Conservation (phyloP, 2,797 vertebrate species). For the Platalea minor region DNA sequence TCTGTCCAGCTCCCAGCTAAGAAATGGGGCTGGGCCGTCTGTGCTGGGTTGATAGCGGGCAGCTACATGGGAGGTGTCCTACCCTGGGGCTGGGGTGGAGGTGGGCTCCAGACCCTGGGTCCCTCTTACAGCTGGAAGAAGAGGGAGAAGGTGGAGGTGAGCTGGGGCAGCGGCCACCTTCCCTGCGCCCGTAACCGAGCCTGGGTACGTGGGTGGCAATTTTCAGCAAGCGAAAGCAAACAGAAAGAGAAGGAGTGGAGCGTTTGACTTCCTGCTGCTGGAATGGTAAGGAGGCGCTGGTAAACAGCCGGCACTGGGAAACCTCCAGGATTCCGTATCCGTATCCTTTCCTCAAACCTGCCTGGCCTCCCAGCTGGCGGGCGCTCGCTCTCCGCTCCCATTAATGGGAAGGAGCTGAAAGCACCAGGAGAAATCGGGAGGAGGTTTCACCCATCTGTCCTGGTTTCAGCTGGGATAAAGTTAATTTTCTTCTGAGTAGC, state of each 20-base stretch:
- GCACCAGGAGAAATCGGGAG: not conserved
- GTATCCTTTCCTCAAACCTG: not conserved
- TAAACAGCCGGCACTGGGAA: not conserved
- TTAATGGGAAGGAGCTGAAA: not conserved
- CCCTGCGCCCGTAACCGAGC: not conserved
- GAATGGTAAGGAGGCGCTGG: not conserved
- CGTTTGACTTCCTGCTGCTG: not conserved
- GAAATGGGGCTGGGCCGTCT: not conserved
- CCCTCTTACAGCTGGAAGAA: not conserved
- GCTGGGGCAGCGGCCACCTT: not conserved
- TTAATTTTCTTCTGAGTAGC: too few relatives aligned
- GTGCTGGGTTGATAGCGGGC: not conserved
- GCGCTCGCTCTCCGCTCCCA: accelerated
- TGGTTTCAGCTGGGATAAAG: too few relatives aligned
- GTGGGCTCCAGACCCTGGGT: not conserved
- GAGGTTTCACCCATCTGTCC: not conserved
- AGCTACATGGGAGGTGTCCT: not conserved
- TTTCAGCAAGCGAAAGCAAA: not conserved
- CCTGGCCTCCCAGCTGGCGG: not conserved
- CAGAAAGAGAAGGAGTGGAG: not conserved
- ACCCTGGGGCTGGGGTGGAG: not conserved
- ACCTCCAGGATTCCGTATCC: not conserved
- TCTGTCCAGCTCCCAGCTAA: accelerated
- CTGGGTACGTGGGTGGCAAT: not conserved
- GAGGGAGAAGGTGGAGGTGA: not conserved